Evolutionary conservation across 2,797 vertebrate genomes (phyloP).

Genomic region (Crossoptilon crossoptilon): DNA sequence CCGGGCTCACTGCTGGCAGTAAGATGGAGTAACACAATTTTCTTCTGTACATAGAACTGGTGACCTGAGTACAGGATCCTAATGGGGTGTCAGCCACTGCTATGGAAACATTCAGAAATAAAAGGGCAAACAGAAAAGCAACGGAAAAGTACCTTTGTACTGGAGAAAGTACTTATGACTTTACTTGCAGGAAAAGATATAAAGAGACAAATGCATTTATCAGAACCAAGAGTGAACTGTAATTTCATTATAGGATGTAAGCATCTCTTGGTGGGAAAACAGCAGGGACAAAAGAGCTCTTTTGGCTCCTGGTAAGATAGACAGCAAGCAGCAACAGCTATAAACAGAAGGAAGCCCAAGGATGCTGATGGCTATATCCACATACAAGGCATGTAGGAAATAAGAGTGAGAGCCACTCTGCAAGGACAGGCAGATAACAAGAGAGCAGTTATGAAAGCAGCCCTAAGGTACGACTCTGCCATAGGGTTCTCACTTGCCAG

Average conservation of each 20-base stretch:
- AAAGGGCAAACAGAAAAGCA: neutral
- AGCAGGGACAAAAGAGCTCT: neutral
- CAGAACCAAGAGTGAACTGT: accelerated
- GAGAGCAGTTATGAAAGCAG: neutral
- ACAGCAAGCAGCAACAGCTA: neutral
- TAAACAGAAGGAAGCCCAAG: neutral
- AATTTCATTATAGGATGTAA: neutral
- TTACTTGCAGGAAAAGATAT: neutral
- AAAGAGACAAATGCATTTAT: neutral
- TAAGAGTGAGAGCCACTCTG: accelerated
- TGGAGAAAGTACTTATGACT: neutral
- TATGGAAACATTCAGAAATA: neutral
- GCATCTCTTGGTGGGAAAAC: neutral
- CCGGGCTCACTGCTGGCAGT: neutral
- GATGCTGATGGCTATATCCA: accelerated
- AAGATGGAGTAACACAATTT: neutral
- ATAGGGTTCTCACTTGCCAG: neutral
- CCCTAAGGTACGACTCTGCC: accelerated
- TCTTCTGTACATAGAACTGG: neutral
- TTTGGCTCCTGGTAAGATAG: neutral
- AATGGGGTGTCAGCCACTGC: too few species aligned
- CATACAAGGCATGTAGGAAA: accelerated
- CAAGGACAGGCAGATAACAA: neutral
- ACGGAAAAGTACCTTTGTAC: neutral
- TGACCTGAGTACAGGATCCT: neutral